Percentiles rank a stretch among this genome's conserved stretches.
These are phyloP conservation scores for Cyprinus carpio DNA, from an alignment of 2,113 vertebrate species.

Conservation along the genomic window DNA sequence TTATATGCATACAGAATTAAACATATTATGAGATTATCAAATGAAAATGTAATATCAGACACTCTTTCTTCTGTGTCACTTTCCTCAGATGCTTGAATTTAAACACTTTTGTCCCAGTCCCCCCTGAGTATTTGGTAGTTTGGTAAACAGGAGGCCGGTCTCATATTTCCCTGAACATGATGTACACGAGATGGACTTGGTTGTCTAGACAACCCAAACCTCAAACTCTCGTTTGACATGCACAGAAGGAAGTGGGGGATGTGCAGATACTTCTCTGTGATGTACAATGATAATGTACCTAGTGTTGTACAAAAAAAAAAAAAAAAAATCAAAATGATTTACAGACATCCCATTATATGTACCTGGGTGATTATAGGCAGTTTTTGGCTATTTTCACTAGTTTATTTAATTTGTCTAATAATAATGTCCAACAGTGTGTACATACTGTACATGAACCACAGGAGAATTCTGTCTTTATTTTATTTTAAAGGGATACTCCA, in stretches of 20 bases:
- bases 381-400: not conserved
- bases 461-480: too few species aligned
- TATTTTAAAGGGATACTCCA: too few species aligned
- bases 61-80: not conserved
- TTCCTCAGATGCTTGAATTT: not conserved
- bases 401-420: not conserved
- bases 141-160: conserved; percentile 15
- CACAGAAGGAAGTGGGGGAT: conserved; percentile 74
- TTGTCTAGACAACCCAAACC: conserved; percentile 75
- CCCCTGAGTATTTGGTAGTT: not conserved
- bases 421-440: too few species aligned
- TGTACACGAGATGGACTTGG: conserved; percentile 61
- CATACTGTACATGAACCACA: too few species aligned
- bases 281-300: conserved; percentile 28
- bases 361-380: too few species aligned
- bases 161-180: not conserved
- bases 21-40: not conserved
- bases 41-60: not conserved
- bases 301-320: conserved; percentile 9
- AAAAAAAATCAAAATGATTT: too few species aligned
- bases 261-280: conserved; percentile 50
- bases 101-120: not conserved
- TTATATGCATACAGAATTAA: not conserved
- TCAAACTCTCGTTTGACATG: conserved; percentile 67
- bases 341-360: not conserved